phyloP scores from a whole-genome alignment of 1,140 invertebrate species.

The Drosophila sulfurigaster region DNA sequence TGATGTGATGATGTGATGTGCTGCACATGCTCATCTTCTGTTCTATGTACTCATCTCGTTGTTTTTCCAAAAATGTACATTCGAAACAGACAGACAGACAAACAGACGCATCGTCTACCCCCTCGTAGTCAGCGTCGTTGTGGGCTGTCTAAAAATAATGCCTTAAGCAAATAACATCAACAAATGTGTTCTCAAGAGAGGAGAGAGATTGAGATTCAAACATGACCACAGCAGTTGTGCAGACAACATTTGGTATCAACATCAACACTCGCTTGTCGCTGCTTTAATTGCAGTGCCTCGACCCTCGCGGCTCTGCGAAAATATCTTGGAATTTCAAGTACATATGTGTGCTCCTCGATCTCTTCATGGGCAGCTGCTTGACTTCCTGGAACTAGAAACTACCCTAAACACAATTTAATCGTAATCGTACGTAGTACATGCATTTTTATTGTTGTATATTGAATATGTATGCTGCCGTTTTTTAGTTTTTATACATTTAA shows the following conservation, averaged over 20 bases:
- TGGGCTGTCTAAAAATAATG: constrained; percentile 64
- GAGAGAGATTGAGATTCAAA: constrained; percentile 30
- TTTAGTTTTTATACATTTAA: constrained; percentile 38
- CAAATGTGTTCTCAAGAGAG: constrained; percentile 60
- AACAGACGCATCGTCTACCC: constrained; percentile 46
- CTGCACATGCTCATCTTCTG: constrained; percentile 1
- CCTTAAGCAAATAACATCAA: constrained; percentile 50
- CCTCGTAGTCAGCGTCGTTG: constrained; percentile 44
- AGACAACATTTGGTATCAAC: constrained; percentile 64
- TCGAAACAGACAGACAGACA: background rate
- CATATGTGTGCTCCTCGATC: constrained; percentile 46
- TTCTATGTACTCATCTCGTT: constrained; percentile 18
- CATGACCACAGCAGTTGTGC: constrained; percentile 29
- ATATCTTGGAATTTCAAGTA: constrained; percentile 83
- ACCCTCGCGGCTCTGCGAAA: constrained; percentile 73
- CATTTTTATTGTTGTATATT: constrained; percentile 44
- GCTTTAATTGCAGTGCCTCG: constrained; percentile 79
- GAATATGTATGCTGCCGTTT: constrained; percentile 6
- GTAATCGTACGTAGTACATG: constrained; percentile 37
- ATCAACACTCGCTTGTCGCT: constrained; percentile 60
- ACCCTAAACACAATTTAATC: constrained; percentile 30
- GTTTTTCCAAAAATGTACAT: constrained; percentile 57
- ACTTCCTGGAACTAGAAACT: constrained; percentile 57
- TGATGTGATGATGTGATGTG: constrained; percentile 2
- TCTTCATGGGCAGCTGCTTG: constrained; percentile 34